Conservation (phyloP, 2,888 invertebrate species). For the Cosmorhoe ocellata region DNA sequence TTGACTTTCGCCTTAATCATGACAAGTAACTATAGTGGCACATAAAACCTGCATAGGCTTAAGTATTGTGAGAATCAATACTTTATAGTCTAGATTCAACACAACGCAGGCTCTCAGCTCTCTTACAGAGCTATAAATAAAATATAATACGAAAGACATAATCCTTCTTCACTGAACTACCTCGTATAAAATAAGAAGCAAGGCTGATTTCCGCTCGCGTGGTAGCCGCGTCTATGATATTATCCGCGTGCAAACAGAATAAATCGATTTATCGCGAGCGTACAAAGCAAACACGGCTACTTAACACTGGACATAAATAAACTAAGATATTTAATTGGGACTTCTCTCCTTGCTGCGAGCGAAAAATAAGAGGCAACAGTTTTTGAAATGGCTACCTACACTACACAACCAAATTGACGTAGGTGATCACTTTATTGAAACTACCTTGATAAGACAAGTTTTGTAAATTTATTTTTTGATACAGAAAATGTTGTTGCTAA, state of each 20-base stretch:
- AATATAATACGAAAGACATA: slow-evolving; percentile 3
- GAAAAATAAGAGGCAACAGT: slow-evolving; percentile 31
- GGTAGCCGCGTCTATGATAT: slow-evolving; percentile 28
- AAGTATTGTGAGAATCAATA: no score
- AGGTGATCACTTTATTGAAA: no score
- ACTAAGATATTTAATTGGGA: slow-evolving; percentile 56
- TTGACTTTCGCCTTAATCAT: no score
- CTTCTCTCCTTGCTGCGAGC: slow-evolving; percentile 40
- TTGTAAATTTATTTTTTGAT: no score
- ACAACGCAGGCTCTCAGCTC: no score
- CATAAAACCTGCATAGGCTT: no score
- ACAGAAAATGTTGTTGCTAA: no score
- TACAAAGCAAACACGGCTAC: slow-evolving; percentile 51
- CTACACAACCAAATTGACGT: no score
- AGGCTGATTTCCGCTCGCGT: slow-evolving; percentile 25
- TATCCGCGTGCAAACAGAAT: slow-evolving; percentile 44
- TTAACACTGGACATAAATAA: slow-evolving; percentile 52
- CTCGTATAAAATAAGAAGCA: slow-evolving; percentile 13
- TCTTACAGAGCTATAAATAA: no score
- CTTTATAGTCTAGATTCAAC: no score
- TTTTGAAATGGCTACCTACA: background rate
- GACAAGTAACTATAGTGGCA: no score
- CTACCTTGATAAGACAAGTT: no score
- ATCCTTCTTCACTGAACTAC: slow-evolving; percentile 11
- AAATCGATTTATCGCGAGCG: slow-evolving; percentile 44